Evolutionary conservation across 2,888 invertebrate genomes (phyloP).

Genomic region (Lasius platythorax): DNA sequence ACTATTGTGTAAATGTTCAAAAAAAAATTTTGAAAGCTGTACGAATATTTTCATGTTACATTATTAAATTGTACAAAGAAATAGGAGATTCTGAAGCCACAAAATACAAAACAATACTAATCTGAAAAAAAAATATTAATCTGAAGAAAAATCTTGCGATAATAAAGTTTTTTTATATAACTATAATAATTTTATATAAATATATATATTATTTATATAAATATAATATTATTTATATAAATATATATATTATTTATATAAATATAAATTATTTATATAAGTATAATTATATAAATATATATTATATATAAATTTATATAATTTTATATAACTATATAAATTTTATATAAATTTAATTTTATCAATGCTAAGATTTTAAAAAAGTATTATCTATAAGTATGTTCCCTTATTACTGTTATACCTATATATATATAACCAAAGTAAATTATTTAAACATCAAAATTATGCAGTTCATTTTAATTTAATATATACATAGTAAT

Average conservation of each 20-base stretch:
- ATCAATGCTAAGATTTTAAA: not conserved
- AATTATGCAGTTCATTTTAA: not conserved
- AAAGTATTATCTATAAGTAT: not conserved
- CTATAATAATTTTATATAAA: not conserved
- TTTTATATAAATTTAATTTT: not conserved
- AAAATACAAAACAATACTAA: slow-evolving; percentile 13
- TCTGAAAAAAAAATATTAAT: not conserved
- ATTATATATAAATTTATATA: too few relatives aligned
- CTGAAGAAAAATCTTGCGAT: not conserved
- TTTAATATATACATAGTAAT: not conserved
- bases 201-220: too few relatives aligned
- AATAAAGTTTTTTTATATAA: not conserved
- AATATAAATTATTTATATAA: not conserved
- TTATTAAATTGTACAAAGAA: not conserved
- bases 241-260: not conserved
- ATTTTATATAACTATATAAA: too few relatives aligned
- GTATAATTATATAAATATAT: too few relatives aligned
- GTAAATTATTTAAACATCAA: not conserved
- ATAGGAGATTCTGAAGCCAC: not conserved
- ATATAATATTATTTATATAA: too few relatives aligned
- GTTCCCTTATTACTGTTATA: not conserved
- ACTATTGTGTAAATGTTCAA: not conserved
- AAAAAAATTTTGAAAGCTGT: not conserved
- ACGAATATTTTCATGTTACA: not conserved
- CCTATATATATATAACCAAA: not conserved